phyloP scores from a whole-genome alignment of 2,888 invertebrate genomes.

The Acanthopleura granulata region DNA sequence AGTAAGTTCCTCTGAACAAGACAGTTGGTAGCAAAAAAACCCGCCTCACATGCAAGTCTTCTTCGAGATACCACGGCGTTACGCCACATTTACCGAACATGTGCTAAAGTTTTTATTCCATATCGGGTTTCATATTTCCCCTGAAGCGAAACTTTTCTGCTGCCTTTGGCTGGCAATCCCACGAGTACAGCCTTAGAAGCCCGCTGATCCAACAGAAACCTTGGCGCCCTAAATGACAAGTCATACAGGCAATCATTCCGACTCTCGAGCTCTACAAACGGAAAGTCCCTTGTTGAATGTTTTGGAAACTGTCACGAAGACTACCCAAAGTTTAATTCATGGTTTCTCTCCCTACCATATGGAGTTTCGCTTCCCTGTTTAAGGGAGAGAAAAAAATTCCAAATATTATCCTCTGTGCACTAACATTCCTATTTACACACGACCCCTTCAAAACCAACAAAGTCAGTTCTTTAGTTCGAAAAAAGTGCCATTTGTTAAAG shows the following conservation, averaged over 20 bases:
- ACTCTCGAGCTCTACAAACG: background rate
- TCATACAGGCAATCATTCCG: background rate
- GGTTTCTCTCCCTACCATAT: too few relatives aligned
- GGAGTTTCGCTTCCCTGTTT: too few relatives aligned
- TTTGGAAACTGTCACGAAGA: background rate
- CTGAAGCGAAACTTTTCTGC: background rate
- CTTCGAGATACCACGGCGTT: background rate
- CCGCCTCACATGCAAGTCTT: background rate
- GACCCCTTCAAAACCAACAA: too few relatives aligned
- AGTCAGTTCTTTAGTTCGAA: too few relatives aligned
- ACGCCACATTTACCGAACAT: constrained; percentile 15
- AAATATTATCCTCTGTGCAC: too few relatives aligned
- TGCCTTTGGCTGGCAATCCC: background rate
- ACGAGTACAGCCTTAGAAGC: background rate
- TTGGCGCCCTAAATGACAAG: constrained; percentile 10
- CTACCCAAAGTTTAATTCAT: too few relatives aligned
- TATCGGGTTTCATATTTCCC: constrained; percentile 14
- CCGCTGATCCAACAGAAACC: background rate
- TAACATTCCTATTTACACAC: too few relatives aligned
- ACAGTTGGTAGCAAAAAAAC: too few relatives aligned
- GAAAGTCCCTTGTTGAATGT: background rate
- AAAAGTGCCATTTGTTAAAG: too few relatives aligned
- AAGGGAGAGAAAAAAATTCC: too few relatives aligned
- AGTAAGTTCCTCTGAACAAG: too few relatives aligned
- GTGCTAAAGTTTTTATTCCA: constrained; percentile 4